Conservation (phyloP, 1,140 invertebrate genomes). For the Aethina tumida region DNA sequence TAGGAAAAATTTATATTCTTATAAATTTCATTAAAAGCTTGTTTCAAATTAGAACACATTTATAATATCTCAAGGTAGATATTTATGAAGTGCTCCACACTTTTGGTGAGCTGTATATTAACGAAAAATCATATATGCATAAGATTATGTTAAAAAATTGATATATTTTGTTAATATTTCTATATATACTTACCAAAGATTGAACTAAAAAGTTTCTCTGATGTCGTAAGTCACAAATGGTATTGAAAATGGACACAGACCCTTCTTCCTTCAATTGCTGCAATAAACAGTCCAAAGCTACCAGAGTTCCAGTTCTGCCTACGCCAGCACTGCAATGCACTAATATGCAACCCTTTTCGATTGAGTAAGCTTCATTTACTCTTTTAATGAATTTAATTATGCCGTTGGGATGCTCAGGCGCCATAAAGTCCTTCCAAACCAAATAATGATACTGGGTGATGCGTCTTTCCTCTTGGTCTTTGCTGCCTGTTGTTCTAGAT, state of each 20-base stretch:
- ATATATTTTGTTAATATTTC: background rate
- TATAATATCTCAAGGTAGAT: too few species aligned
- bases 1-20: too few species aligned
- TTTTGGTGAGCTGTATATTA: too few species aligned
- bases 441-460: conserved; percentile 91
- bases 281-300: conserved; percentile 79
- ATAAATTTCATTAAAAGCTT: too few species aligned
- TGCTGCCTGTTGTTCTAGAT: conserved; percentile 38
- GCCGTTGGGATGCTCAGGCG: conserved; percentile 83
- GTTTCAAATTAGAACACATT: too few species aligned
- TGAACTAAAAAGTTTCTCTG: conserved; percentile 91
- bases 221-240: conserved; percentile 77
- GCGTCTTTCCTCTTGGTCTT: conserved; percentile 55
- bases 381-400: conserved; percentile 84
- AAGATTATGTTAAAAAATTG: background rate
- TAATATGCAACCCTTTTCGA: conserved; percentile 72
- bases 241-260: conserved; percentile 80
- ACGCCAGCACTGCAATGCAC: conserved; percentile 91
- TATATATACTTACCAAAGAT: conserved; percentile 59
- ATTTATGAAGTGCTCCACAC: too few species aligned
- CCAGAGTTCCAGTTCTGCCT: conserved; percentile 82
- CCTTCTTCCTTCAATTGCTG: conserved; percentile 73
- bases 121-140: conserved; percentile 2
- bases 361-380: conserved; percentile 77
- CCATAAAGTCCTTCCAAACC: conserved; percentile 91